phyloP scores from a whole-genome alignment of 2,113 vertebrate genomes.

The Choloepus hoffmanni region DNA sequence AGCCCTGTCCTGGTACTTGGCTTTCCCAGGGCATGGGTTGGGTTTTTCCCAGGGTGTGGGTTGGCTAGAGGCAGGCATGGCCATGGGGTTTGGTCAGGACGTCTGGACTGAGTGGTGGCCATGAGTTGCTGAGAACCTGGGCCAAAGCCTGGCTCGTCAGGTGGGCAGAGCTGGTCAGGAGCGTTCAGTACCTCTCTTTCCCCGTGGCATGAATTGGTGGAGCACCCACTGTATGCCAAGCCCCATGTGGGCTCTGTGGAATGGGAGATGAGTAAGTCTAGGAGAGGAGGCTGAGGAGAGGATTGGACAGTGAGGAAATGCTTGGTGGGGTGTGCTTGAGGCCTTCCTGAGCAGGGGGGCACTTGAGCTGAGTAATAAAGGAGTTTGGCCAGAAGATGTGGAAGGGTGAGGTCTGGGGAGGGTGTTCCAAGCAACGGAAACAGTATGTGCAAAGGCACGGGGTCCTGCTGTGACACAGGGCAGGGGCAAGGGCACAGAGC shows the following conservation, averaged over 20 bases:
- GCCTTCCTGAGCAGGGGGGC: not conserved
- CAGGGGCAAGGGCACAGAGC: rapidly evolving
- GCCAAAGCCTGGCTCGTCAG: not conserved
- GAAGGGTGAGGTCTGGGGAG: not conserved
- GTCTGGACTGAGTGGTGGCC: not conserved
- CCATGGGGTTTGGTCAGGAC: not conserved
- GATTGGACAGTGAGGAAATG: not conserved
- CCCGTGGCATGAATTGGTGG: not conserved
- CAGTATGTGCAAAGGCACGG: not conserved
- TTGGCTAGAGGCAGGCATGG: not conserved
- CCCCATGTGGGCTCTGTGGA: not conserved
- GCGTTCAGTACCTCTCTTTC: rapidly evolving
- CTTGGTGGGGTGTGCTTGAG: not conserved
- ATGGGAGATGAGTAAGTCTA: not conserved
- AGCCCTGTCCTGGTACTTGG: not conserved
- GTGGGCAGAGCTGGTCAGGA: not conserved
- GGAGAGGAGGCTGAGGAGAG: not conserved
- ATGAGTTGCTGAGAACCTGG: not conserved
- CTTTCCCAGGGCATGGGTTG: not conserved
- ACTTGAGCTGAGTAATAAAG: not conserved
- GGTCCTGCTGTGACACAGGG: not conserved
- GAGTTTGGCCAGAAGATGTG: not conserved
- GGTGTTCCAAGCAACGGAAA: not conserved
- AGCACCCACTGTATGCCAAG: not conserved
- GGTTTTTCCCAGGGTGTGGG: not conserved